Percentiles rank a stretch among this genome's conserved stretches.
Conservation (phyloP, 2,888 invertebrate genomes). For the Stenichneumon culpator region DNA sequence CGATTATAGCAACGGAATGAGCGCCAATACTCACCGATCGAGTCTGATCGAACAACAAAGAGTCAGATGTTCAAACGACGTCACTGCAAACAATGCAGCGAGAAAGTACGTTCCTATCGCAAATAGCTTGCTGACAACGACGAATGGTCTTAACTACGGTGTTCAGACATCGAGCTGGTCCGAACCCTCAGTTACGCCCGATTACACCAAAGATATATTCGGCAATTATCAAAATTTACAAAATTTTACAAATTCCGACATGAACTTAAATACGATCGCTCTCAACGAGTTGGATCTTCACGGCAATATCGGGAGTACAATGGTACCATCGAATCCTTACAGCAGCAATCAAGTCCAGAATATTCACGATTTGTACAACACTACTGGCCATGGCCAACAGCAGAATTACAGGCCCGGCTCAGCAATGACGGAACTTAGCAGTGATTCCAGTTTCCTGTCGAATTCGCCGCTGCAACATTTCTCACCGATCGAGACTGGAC, state of each 20-base stretch:
- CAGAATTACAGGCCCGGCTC: constrained; percentile 79
- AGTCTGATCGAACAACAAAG: constrained; percentile 56
- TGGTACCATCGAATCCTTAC: constrained; percentile 73
- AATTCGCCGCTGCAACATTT: constrained; percentile 82
- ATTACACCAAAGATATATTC: constrained; percentile 78
- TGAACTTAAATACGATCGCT: constrained; percentile 80
- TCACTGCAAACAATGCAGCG: constrained; percentile 49
- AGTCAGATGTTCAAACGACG: constrained; percentile 67
- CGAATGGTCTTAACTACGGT: constrained; percentile 73
- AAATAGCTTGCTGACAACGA: constrained; percentile 76
- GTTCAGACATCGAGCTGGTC: constrained; percentile 66
- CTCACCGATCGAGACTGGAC: constrained; percentile 79
- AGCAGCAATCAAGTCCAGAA: constrained; percentile 76
- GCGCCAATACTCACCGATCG: constrained; percentile 67
- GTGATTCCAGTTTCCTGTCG: constrained; percentile 81
- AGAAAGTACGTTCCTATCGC: constrained; percentile 74
- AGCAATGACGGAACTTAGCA: constrained; percentile 81
- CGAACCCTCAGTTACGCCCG: constrained; percentile 64
- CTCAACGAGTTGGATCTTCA: constrained; percentile 75
- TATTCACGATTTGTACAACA: constrained; percentile 80
- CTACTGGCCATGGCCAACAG: constrained; percentile 60
- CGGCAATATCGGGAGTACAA: constrained; percentile 71
- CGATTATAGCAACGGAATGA: constrained; percentile 74
- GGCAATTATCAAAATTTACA: constrained; percentile 79
- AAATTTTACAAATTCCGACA: constrained; percentile 75